phyloP scores from a whole-genome alignment of 2,888 invertebrate genomes.

The Idaea biselata region DNA sequence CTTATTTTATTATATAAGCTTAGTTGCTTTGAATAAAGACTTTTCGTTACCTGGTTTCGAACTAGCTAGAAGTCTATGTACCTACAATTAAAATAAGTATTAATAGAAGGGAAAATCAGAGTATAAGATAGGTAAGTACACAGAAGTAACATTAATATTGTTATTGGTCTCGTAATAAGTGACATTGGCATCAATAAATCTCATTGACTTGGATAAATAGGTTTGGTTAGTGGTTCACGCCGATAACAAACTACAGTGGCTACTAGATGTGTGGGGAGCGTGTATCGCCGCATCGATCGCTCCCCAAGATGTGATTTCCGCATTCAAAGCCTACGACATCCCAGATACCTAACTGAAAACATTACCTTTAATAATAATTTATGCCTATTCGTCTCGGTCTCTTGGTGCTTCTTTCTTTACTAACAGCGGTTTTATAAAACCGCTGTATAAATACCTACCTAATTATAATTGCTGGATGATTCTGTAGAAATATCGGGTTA shows the following conservation, averaged over 20 bases:
- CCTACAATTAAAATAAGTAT: neutral
- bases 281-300: conserved; percentile 58
- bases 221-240: conserved; percentile 56
- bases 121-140: neutral
- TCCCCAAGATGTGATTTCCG: conserved; percentile 53
- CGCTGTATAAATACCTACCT: too few relatives aligned
- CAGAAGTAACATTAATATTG: conserved; percentile 21
- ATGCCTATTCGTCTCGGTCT: conserved; percentile 53
- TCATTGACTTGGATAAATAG: conserved; percentile 68
- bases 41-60: too few relatives aligned
- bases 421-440: too few relatives aligned
- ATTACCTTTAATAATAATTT: conserved; percentile 61
- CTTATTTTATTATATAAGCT: too few relatives aligned
- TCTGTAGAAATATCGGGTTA: too few relatives aligned
- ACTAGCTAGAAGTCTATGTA: too few relatives aligned
- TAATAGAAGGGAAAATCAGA: neutral
- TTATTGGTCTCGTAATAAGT: conserved; percentile 57
- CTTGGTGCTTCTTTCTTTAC: conserved; percentile 31
- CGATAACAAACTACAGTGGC: conserved; percentile 57
- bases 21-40: too few relatives aligned
- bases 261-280: conserved; percentile 59
- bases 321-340: conserved; percentile 54
- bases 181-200: conserved; percentile 62
- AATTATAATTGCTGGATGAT: too few relatives aligned
- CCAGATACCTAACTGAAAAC: conserved; percentile 55